These are phyloP conservation scores for Bovichtus diacanthus DNA, from an alignment of 2,797 vertebrate species.

Conservation along the genomic window DNA sequence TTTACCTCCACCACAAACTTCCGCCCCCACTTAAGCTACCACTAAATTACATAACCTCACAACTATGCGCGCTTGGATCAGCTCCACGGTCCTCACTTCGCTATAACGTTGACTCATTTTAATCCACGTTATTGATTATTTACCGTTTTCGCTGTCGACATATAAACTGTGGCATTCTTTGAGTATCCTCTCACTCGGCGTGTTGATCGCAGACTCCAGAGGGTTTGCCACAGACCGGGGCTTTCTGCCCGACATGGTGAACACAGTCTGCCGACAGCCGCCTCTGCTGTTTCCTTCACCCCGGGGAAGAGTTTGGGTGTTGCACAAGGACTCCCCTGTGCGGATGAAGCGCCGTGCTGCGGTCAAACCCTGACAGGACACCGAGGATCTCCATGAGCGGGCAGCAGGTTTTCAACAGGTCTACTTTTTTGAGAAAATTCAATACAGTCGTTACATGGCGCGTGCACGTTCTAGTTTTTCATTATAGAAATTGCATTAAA, in stretches of 20 bases:
- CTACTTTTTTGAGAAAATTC: no score
- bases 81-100: background rate
- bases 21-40: background rate
- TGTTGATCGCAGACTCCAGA: constrained; percentile 83
- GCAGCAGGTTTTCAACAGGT: background rate
- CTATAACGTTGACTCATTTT: background rate
- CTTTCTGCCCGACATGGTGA: constrained; percentile 84
- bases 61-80: background rate
- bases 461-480: no score
- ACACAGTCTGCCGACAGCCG: background rate
- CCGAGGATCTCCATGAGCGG: no score
- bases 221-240: constrained; percentile 84
- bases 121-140: constrained; percentile 36
- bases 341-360: constrained; percentile 52
- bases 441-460: no score
- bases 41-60: constrained; percentile 30
- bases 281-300: background rate
- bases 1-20: background rate
- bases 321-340: constrained; percentile 53
- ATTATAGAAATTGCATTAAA: no score
- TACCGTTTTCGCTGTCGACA: constrained; percentile 87
- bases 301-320: constrained; percentile 78
- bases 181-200: constrained; percentile 85
- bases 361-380: constrained; percentile 6
- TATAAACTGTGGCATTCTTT: constrained; percentile 86